Base-by-base conservation (phyloP, 2,113 vertebrate species). In the Rhombomys opimus region DNA sequence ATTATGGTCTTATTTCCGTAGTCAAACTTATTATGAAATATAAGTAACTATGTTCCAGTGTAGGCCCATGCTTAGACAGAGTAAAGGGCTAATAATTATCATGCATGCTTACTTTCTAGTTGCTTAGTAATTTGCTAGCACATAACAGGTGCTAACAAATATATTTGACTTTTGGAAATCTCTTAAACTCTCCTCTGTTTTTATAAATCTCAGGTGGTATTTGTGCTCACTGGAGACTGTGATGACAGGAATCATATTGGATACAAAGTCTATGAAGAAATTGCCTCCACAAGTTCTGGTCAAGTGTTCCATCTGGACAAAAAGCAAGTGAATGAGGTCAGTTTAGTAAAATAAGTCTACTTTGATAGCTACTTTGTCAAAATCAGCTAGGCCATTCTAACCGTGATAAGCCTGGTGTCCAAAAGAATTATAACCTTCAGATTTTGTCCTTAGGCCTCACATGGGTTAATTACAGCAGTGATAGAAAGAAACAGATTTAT, bases 271-370 rank as follows among this genome's bases (percentile, higher is more conserved):
- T 99, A 99, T 63, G 99, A 99, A 98, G 99, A 99, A 98, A 99
- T 99, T 35, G 99, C 99, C 61, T 99, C 99, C 20, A 99, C 99
- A 23, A 99, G 99, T 97, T 99, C 99, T 77, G 99, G 99, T 54
- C 99, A 99, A 98, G 99, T 99, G 90, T 99, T 99, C 97, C 99
- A 99, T 97, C 98, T 99, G 95, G 99, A 99, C 98, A 99, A 99
- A 98, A 99, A 99, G 82, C 99, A 99, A 98, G 99, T 99, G 93
- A 99, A 99, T 97, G 99, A 99, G 99, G 99, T 99, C 98, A 99
- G 98, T 97, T 72, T 46, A 46, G 27, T 65, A 65, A 75, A 50
- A 41, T 30, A 9, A 6, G 0, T 87, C 32, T 93, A 20, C 11
- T 41, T 96, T 73, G 20, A 77, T 54, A 57, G 17, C n/a, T 91